Conservation (phyloP, 2,113 vertebrate species). For the Corythornis cristatus region DNA sequence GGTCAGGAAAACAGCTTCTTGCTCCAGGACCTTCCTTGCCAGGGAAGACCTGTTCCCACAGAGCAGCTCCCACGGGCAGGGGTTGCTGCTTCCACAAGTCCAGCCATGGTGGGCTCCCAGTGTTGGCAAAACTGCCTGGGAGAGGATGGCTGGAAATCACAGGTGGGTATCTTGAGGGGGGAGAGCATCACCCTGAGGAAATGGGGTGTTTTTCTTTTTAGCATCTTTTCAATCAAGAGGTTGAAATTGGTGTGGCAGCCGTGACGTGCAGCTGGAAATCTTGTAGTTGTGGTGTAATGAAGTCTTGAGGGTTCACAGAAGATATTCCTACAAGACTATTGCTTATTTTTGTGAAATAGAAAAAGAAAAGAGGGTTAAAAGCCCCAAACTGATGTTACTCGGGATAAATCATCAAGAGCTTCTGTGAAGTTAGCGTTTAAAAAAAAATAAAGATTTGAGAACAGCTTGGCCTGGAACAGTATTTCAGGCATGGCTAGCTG, state of each 20-base stretch:
- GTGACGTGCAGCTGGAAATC: fast-evolving
- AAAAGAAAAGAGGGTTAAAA: not conserved
- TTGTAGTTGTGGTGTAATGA: not conserved
- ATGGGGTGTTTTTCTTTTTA: not conserved
- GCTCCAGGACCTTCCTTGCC: not conserved
- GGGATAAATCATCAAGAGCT: not conserved
- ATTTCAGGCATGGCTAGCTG: conserved; percentile 79
- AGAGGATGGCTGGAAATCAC: fast-evolving
- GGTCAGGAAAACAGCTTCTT: fast-evolving
- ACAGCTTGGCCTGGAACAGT: conserved; percentile 71
- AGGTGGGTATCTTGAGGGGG: fast-evolving
- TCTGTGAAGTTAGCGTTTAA: conserved; percentile 1
- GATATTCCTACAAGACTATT: not conserved
- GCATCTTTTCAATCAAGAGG: not conserved
- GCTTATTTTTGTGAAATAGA: not conserved
- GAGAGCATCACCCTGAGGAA: not conserved
- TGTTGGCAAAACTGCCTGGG: fast-evolving
- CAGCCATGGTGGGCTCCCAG: fast-evolving
- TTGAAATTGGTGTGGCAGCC: not conserved
- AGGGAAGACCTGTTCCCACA: fast-evolving
- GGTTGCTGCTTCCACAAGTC: fast-evolving
- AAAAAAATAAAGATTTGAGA: conserved; percentile 55
- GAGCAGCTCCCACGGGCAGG: fast-evolving
- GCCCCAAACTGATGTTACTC: not conserved
- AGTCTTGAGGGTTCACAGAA: not conserved